Evolutionary conservation across 53 echinoderm and acorn worm species (phyloP), one percentile per base, ranked within the genome.

Genomic region (Hippasteria phrygiana): DNA sequence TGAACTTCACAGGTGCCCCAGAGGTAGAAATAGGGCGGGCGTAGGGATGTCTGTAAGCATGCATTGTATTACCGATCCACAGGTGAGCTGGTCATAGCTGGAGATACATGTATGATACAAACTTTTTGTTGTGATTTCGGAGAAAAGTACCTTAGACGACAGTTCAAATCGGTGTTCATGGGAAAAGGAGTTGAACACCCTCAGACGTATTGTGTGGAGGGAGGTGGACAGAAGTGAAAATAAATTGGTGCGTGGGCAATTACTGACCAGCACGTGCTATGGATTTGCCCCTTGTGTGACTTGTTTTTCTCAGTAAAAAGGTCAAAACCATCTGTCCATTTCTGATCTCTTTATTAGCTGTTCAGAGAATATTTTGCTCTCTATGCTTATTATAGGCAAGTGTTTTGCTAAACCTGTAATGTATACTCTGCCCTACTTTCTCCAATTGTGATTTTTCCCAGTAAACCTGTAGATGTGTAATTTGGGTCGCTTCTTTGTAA

Each of bases 1-100:
- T 85, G 71, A 85, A 71, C 48, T 70, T 69, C 70, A 85, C 71
- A 65, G 54, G 43, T 83, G 67, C 48, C 67, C 26, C 37, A 14
- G 34, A 31, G 33, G 32, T 36, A 67, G 34, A 59, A 2, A 4
- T 36, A 16, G 11, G 36, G 69, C 36, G 28, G 28, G 74, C 13
- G 27, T 74, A 16, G 28, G 26, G 56, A 33, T 8, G 10, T 18
- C 11, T 67, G 14, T 16, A 2, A 67, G 69, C 3, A 35, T 4
- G 37, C 73, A 43, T 43, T 43, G 41, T 43, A 42, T 42, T 73
- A 73, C 41, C 4, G 17, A 73, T 42, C 73, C 41, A 73, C 73
- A 73, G 43, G 73, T 73, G 41, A 42, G 73, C 43, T 67, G 17
- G 69, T 13, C 27, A 7, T 10, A 22, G 37, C 37, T 33, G 0